phyloP scores from a whole-genome alignment of 2,797 vertebrate species.

The Taeniopygia guttata region DNA sequence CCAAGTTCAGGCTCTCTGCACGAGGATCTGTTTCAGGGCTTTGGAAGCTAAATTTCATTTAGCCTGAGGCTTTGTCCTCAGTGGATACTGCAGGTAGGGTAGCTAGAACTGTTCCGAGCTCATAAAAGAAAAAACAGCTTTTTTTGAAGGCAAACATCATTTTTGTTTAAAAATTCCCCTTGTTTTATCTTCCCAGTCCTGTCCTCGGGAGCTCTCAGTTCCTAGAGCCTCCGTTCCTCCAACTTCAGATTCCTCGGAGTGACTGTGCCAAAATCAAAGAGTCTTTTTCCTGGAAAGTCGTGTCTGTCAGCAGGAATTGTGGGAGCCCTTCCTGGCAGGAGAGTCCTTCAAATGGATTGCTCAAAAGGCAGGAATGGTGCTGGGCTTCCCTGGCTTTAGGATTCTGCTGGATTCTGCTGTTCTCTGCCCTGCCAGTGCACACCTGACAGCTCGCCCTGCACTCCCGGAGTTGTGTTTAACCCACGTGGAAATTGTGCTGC shows the following conservation, averaged over 20 bases:
- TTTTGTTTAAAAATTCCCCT: neutral
- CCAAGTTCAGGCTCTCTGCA: neutral
- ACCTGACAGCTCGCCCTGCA: too few species aligned
- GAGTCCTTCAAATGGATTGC: neutral
- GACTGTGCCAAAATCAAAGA: neutral
- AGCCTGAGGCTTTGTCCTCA: neutral
- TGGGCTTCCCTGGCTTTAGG: neutral
- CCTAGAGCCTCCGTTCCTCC: neutral
- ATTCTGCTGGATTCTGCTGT: neutral
- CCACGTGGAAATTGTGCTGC: neutral
- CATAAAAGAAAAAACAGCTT: neutral
- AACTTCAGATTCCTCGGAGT: neutral
- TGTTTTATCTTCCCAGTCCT: neutral
- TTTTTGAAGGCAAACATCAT: neutral
- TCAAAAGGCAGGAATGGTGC: neutral
- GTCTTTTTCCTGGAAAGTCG: neutral
- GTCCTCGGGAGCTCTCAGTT: neutral
- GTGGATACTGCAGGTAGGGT: neutral
- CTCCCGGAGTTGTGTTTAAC: neutral
- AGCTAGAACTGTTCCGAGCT: neutral
- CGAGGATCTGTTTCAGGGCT: neutral
- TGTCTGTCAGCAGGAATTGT: neutral
- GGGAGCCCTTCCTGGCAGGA: neutral
- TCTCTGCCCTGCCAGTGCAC: too few species aligned
- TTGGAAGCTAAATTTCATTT: neutral